Percentiles rank a stretch among this genome's conserved stretches.
Evolutionary conservation across 2,888 invertebrate species (phyloP).

Genomic region (Drosophila quinaria): DNA sequence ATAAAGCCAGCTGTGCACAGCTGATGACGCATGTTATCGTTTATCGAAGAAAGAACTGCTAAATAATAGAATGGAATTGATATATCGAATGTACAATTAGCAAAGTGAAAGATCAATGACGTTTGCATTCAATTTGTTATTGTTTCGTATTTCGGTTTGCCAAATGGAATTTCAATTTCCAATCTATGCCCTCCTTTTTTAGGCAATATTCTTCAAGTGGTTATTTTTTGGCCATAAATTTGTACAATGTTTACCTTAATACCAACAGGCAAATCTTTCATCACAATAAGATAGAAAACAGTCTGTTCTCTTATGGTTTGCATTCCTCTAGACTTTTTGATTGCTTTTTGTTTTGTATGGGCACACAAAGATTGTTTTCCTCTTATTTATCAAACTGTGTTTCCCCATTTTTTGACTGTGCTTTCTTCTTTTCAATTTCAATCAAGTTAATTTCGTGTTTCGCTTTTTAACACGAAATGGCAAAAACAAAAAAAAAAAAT

Average conservation of each 20-base stretch:
- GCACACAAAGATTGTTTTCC: background rate
- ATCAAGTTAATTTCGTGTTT: conserved; percentile 55
- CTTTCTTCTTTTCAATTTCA: conserved; percentile 48
- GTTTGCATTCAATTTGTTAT: background rate
- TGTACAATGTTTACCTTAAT: conserved; percentile 9
- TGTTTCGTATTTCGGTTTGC: background rate
- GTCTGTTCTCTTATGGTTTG: conserved; percentile 3
- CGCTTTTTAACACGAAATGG: conserved; percentile 54
- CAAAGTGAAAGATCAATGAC: conserved; percentile 26
- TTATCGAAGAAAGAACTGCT: background rate
- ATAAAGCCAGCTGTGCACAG: conserved; percentile 29
- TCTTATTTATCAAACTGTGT: background rate
- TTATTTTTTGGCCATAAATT: background rate
- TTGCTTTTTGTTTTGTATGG: background rate
- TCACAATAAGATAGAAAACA: conserved; percentile 3
- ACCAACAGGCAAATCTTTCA: conserved; percentile 7
- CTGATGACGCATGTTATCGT: conserved; percentile 36
- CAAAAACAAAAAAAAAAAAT: background rate
- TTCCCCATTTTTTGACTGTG: background rate
- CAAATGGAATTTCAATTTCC: background rate
- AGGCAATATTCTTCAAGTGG: conserved; percentile 1
- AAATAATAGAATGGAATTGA: background rate
- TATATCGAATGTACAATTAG: background rate
- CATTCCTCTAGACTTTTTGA: background rate
- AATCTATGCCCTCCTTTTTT: background rate